phyloP scores from a whole-genome alignment of 1,140 invertebrate species.

The Dryas iulia region DNA sequence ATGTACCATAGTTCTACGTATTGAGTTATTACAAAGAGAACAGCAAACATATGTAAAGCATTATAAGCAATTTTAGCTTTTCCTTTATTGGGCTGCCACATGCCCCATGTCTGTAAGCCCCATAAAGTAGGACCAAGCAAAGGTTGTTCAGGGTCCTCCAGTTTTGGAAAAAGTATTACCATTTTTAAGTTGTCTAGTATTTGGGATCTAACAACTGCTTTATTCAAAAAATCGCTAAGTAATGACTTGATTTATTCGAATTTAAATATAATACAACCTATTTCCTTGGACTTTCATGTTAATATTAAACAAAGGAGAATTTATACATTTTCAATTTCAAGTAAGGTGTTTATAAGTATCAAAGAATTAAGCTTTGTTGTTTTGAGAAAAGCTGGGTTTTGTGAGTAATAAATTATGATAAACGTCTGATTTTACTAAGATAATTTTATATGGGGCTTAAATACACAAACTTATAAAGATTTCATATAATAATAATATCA shows the following conservation, averaged over 20 bases:
- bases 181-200: background rate
- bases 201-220: background rate
- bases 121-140: constrained; percentile 56
- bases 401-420: background rate
- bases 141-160: constrained; percentile 48
- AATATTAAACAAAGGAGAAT: too few relatives aligned
- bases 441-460: background rate
- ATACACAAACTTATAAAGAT: too few relatives aligned
- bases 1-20: constrained; percentile 63
- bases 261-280: background rate
- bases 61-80: constrained; percentile 39
- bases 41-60: constrained; percentile 45
- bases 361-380: too few relatives aligned
- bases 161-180: constrained; percentile 24
- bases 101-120: constrained; percentile 52
- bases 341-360: too few relatives aligned
- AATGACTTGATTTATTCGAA: background rate
- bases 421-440: background rate
- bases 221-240: background rate
- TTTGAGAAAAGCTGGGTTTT: too few relatives aligned
- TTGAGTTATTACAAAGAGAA: constrained; percentile 58
- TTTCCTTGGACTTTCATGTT: background rate
- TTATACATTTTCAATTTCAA: too few relatives aligned
- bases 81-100: constrained; percentile 48
- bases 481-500: too few relatives aligned